phyloP scores from a whole-genome alignment of 2,888 invertebrate genomes.

The Acrobeloides nanus region DNA sequence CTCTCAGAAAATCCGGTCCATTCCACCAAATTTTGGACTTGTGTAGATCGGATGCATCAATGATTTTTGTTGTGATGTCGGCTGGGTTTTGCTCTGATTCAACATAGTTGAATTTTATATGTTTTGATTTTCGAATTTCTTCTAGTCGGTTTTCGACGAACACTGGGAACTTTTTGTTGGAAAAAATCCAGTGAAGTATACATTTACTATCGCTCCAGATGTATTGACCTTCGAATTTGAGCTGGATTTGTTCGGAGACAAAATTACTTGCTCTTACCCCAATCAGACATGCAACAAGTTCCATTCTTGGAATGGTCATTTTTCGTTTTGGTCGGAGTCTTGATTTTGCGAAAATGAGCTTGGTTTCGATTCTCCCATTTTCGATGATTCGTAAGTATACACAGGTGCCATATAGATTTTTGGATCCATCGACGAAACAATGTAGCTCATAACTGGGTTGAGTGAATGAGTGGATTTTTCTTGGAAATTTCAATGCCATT shows the following conservation, averaged over 20 bases:
- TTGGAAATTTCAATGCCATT: no score
- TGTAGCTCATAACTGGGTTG: no score
- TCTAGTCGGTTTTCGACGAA: constrained; percentile 18
- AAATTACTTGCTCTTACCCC: constrained; percentile 4
- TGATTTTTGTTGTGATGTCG: constrained; percentile 35
- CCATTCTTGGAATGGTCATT: constrained; percentile 23
- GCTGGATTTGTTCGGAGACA: not conserved
- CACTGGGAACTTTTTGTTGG: not conserved
- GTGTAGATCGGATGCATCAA: constrained; percentile 11
- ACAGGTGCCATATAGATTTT: no score
- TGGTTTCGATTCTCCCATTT: no score
- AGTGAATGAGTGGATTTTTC: no score
- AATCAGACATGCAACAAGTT: constrained; percentile 14
- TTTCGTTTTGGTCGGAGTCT: no score
- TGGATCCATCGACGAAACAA: no score
- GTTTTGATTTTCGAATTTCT: constrained; percentile 5
- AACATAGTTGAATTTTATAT: constrained; percentile 24
- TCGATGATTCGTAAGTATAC: no score
- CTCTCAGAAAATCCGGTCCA: constrained; percentile 18
- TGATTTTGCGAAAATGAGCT: no score
- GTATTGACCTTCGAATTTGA: not conserved
- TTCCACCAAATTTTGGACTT: constrained; percentile 20
- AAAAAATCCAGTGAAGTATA: constrained; percentile 15
- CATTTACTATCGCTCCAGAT: constrained; percentile 21
- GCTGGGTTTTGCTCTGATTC: constrained; percentile 42